phyloP scores from a whole-genome alignment of 2,888 invertebrate species.

The Augochlorella aurata region DNA sequence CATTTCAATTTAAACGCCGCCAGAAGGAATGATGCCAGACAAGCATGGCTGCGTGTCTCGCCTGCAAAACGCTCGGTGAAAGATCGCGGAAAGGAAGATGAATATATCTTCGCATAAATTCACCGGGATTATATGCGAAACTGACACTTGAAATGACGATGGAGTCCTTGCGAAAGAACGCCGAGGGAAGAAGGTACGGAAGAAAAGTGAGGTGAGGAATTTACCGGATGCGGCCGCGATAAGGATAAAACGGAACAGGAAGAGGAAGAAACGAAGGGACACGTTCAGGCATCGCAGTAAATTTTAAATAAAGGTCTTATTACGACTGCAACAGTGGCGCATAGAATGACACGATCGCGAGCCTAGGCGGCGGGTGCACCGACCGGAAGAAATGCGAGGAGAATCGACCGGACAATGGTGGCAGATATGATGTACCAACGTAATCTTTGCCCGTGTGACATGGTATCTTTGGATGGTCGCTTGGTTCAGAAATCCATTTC shows the following conservation, averaged over 20 bases:
- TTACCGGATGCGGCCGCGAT: background rate
- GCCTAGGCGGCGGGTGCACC: background rate
- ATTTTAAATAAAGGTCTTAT: constrained; percentile 15
- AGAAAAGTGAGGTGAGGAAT: background rate
- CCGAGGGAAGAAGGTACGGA: background rate
- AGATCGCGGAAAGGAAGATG: background rate
- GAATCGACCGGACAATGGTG: constrained; percentile 4
- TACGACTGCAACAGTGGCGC: background rate
- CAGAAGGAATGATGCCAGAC: background rate
- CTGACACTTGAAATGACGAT: background rate
- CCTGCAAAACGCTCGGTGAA: background rate
- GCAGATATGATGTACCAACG: constrained; percentile 5
- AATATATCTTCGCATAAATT: constrained; percentile 13
- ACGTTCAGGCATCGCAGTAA: constrained; percentile 5
- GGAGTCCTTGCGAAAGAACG: background rate
- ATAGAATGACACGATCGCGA: background rate
- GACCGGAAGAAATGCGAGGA: background rate
- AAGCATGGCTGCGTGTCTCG: background rate
- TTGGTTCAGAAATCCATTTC: background rate
- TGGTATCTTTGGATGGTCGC: background rate
- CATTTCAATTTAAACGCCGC: constrained; percentile 6
- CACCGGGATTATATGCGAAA: background rate
- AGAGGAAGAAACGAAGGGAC: background rate
- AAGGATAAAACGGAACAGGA: background rate
- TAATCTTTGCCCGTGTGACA: background rate